phyloP scores from a whole-genome alignment of 2,797 vertebrate species.

The Acridotheres tristis region DNA sequence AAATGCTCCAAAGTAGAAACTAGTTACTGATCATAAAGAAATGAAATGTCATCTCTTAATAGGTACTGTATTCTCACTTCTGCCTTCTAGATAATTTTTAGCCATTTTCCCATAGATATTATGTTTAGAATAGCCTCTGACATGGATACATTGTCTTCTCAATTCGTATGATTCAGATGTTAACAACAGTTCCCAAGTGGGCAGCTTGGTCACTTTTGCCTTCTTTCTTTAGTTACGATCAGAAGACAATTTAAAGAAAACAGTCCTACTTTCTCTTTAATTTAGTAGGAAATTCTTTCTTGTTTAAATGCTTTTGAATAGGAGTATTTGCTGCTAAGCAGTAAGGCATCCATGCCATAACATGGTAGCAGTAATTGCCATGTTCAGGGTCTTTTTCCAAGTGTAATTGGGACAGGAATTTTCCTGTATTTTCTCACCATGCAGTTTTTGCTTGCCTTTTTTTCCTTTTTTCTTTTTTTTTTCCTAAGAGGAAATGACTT shows the following conservation, averaged over 20 bases:
- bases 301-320: not conserved
- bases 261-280: not conserved
- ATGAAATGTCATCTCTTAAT: not conserved
- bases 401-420: not conserved
- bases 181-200: not conserved
- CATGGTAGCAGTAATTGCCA: not conserved
- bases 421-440: not conserved
- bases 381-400: not conserved
- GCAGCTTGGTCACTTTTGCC: not conserved
- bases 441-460: not conserved
- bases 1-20: not conserved
- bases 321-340: not conserved
- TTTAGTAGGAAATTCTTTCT: not conserved
- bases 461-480: not conserved
- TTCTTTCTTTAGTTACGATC: not conserved
- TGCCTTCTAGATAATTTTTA: not conserved
- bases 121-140: not conserved
- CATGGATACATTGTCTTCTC: not conserved
- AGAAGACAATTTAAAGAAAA: not conserved
- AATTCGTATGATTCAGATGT: not conserved
- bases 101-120: not conserved
- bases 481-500: not conserved
- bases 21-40: not conserved
- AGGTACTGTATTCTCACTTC: not conserved
- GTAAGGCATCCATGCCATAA: not conserved